A percentile compares a stretch with the other conserved stretches of the same genome.
Conservation (phyloP, 2,888 invertebrate genomes). For the Eubasilissa splendida region DNA sequence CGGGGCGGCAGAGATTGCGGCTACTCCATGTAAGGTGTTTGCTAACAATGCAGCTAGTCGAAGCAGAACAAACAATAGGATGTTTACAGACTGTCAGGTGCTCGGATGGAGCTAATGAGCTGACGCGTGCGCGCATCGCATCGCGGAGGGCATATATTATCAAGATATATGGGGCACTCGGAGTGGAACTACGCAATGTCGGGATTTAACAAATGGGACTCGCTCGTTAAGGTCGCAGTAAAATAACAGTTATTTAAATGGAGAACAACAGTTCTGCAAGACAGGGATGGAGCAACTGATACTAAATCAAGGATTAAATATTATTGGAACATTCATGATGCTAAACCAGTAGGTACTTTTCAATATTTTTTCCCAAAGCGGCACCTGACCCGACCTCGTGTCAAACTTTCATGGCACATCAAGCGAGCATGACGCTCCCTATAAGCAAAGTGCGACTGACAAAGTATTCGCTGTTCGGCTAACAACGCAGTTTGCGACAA, state of each 20-base stretch:
- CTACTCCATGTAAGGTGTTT: background rate
- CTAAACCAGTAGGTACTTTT: too few relatives aligned
- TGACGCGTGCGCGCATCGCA: background rate
- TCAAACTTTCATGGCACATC: too few relatives aligned
- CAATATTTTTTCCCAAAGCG: too few relatives aligned
- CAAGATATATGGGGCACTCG: background rate
- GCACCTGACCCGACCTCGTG: too few relatives aligned
- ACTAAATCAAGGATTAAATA: too few relatives aligned
- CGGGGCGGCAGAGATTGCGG: background rate
- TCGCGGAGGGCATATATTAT: background rate
- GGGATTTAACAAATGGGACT: background rate
- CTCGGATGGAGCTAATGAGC: background rate
- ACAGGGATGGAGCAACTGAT: too few relatives aligned
- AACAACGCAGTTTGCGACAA: too few relatives aligned
- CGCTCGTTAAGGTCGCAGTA: constrained; percentile 1
- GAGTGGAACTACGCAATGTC: background rate
- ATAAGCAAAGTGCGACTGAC: too few relatives aligned
- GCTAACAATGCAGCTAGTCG: background rate
- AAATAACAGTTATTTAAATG: background rate
- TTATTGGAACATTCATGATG: too few relatives aligned
- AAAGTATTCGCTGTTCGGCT: too few relatives aligned
- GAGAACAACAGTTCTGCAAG: constrained; percentile 5
- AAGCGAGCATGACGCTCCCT: too few relatives aligned
- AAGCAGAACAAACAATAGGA: background rate
- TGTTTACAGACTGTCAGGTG: constrained; percentile 20